Evolutionary conservation across 2,888 invertebrate genomes (phyloP).

Genomic region (Platynereis dumerilii): DNA sequence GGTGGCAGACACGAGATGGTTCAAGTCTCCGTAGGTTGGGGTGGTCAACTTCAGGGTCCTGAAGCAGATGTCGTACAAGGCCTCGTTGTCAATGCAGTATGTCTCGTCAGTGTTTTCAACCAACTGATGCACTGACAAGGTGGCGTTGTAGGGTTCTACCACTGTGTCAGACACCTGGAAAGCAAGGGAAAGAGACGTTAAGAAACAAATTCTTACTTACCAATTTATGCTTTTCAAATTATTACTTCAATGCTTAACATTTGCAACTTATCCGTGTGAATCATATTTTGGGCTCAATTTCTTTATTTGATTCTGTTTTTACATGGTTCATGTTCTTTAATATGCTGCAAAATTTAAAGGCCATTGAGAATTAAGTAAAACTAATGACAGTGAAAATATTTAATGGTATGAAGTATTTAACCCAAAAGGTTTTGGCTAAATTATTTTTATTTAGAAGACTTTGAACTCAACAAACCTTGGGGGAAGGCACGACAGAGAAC

Average conservation of each 20-base stretch:
- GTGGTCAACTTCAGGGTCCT: slow-evolving; percentile 15
- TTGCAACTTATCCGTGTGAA: no score
- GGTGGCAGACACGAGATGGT: slow-evolving; percentile 19
- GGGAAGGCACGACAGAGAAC: slow-evolving; percentile 90
- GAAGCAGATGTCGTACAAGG: slow-evolving; percentile 19
- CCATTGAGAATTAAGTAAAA: no score
- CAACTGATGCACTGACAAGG: slow-evolving; percentile 71
- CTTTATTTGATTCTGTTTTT: background rate
- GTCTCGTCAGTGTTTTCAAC: slow-evolving; percentile 63
- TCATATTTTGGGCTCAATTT: background rate
- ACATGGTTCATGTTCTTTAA: background rate
- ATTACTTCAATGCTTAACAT: no score
- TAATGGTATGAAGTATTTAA: no score
- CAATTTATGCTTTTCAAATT: no score
- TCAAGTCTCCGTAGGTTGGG: slow-evolving; percentile 16
- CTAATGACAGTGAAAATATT: no score
- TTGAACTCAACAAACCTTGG: slow-evolving; percentile 67
- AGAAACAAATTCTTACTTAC: no score
- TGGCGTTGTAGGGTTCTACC: slow-evolving; percentile 74
- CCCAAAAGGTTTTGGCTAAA: no score
- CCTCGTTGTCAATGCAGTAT: slow-evolving; percentile 21
- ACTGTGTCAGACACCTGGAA: slow-evolving; percentile 12
- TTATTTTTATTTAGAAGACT: no score
- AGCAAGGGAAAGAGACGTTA: background rate
- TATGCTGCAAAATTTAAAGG: no score